Base-by-base conservation (phyloP, 2,797 vertebrate genomes). In the Staurois parvus region DNA sequence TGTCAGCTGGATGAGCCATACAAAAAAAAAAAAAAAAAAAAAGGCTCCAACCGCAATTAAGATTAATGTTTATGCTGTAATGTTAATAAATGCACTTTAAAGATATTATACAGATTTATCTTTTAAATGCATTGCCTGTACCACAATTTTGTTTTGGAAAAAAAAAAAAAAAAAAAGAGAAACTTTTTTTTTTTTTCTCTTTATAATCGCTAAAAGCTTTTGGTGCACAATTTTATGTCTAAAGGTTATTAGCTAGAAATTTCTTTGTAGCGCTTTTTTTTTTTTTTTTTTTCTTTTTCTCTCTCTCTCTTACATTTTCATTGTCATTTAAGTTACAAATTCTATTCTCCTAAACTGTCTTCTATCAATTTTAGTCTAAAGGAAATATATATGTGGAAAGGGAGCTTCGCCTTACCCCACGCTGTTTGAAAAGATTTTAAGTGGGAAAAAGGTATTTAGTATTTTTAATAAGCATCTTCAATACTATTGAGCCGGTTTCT, bases 391-490 rank as follows among this genome's bases (percentile, higher is more conserved):
- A 45, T 2, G 66, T 79, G 45, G 24, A 87, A 93, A 94, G 94
- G 94, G 94, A 95, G 96, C 95, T 95, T 95, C 92, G 42, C 42
- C 93, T 94, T 37, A 95, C 95, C 92, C 92, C 91, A 92, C 89
- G 89, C 93, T 92, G 92, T 94, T 96, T 94, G 94, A 91, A 94
- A 95, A 93, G 91, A 90, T 90, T 93, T 94, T 94, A 95, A 95
- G 94, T 94, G 64, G 64, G 93, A 93, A 94, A 95, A 95, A 96
- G 94, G 95, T 98, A 97, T 98, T 99, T 98, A 97, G 97, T 98
- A 97, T 98, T 97, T 99, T 99, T 98, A 99, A 99, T 99, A 99
- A 99, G 97, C 97, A 95, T 98, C 96, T 97, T 99, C 96, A 97
- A 97, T 98, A 98, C 96, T 98, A 98, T 98, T 98, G 97, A 98